Conservation (phyloP, 2,888 invertebrate species). For the Chalcosyrphus nemorum region DNA sequence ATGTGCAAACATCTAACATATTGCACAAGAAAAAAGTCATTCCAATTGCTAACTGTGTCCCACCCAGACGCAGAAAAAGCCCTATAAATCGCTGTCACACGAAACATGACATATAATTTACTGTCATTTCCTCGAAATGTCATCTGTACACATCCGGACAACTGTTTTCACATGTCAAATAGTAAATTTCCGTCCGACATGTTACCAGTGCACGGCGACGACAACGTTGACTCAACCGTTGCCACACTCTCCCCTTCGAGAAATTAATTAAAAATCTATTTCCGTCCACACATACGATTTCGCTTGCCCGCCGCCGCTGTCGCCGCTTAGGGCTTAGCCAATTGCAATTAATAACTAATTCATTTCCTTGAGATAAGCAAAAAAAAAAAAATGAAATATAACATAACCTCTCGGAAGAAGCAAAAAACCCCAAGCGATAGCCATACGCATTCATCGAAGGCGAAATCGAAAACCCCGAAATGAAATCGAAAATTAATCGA, state of each 20-base stretch:
- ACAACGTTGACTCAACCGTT: neutral
- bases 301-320: too few relatives aligned
- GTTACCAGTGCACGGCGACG: constrained; percentile 13
- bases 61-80: neutral
- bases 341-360: constrained; percentile 64
- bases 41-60: neutral
- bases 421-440: neutral
- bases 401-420: neutral
- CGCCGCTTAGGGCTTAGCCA: constrained; percentile 26
- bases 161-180: constrained; percentile 66
- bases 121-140: constrained; percentile 58
- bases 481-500: constrained; percentile 50
- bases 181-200: constrained; percentile 50
- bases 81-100: constrained; percentile 56
- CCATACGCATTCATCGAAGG: neutral
- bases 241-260: constrained; percentile 25
- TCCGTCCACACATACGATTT: constrained; percentile 53
- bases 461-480: constrained; percentile 7
- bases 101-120: constrained; percentile 67
- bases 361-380: constrained; percentile 28
- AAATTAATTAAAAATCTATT: constrained; percentile 66
- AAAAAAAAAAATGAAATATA: constrained; percentile 5
- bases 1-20: neutral
- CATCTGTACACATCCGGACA: constrained; percentile 64
- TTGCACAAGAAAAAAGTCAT: neutral